Evolutionary conservation across 2,113 vertebrate species (phyloP), one percentile per base, ranked within the genome.

Genomic region (Semicossyphus pulcher): DNA sequence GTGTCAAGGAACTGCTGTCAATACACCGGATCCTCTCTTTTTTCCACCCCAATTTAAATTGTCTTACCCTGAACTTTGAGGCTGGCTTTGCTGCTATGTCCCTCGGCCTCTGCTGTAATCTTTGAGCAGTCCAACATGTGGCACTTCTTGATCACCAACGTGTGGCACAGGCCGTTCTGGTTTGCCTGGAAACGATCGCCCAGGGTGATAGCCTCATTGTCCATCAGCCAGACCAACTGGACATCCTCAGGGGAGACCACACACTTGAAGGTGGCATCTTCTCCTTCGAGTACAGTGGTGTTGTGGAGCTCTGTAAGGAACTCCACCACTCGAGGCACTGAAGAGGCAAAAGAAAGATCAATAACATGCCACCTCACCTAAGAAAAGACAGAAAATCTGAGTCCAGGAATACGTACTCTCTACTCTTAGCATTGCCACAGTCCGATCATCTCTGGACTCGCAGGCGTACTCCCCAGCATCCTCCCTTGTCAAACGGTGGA

Each of bases 11-110:
- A 12, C 16, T 25, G 4, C 5, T 48, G 2, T 10, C 3, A 20
- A 23, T 1, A 7, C 34, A 41, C 9, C 5, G 2, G 10, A n/a
- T 26, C 6, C 10, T 42, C 1, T 56, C 1, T 41, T 41, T 44
- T 56, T 2, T 2, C 7, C 8, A 14, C n/a, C n/a, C n/a, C n/a
- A n/a, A n/a, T n/a, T n/a, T 15, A 21, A 4, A 21, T 32, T 0
- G n/a, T 16, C 89, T 67, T 78, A 99, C 97, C 97, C 90, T 97
- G 96, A 45, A 99, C 95, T 0, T 93, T 95, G 28, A 99, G 95
- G 75, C 90, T 94, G 67, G 97, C 96, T 3, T 90, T 94, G 64
- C 94, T 94, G n/a, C 89, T 70, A 1, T 91, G 53, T 16, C 92
- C 93, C 85, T 97, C 97, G 0, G 94, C 96, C 0, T 93, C 94